Evolutionary conservation across 1,140 invertebrate genomes (phyloP).

Genomic region (roundworm (Caenorhabditis elegans)): DNA sequence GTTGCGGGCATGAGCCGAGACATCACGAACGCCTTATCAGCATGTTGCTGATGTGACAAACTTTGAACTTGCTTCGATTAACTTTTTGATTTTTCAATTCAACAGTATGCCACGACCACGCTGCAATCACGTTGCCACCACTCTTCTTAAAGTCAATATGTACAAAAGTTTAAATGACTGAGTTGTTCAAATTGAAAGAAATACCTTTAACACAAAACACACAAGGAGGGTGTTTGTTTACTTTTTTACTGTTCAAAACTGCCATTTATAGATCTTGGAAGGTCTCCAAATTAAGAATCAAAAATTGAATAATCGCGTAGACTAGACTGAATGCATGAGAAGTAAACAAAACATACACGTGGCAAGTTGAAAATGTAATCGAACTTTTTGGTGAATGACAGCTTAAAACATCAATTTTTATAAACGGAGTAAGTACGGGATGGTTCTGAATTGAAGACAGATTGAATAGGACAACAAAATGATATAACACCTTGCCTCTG

Average conservation of each 20-base stretch:
- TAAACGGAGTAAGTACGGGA: no score
- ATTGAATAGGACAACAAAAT: no score
- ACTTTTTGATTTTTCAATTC: background rate
- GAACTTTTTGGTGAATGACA: no score
- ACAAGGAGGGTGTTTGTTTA: background rate
- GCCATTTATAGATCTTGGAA: background rate
- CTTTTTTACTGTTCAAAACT: background rate
- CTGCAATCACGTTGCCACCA: background rate
- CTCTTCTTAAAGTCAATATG: background rate
- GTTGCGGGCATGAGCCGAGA: background rate
- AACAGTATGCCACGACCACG: background rate
- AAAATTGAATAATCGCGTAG: no score
- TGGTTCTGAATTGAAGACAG: no score
- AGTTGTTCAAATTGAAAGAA: background rate
- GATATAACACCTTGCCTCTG: no score
- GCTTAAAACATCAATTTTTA: no score
- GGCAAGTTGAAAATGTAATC: no score
- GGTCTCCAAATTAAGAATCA: no score
- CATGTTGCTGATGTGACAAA: background rate
- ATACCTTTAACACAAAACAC: background rate
- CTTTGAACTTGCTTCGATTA: background rate
- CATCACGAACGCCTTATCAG: background rate
- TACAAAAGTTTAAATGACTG: background rate
- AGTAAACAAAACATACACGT: no score
- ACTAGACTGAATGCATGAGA: no score